Evolutionary conservation across 2,888 invertebrate species (phyloP), one percentile per base, ranked within the genome.

Genomic region (Drosophila peninsularis): DNA sequence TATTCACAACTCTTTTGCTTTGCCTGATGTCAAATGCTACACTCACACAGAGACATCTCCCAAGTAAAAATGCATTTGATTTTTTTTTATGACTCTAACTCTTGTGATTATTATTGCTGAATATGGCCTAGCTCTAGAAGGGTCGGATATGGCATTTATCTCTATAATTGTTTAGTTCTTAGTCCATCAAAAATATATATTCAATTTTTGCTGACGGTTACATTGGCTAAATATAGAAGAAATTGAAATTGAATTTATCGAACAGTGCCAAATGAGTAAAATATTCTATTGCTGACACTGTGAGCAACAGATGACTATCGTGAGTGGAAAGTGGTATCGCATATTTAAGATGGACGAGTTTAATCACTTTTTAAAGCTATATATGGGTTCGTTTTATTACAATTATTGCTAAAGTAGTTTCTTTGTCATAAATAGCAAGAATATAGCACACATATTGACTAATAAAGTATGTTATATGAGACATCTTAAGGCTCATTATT

Each of bases 1-100:
- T 92, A 93, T 82, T 93, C 92, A 71, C 93, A 92, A 85, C 92
- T 92, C 73, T 92, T 91, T 87, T 75, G 73, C 55, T 76, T 82
- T 39, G 68, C 73, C 71, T 81, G 68, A 85, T 60, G 30, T 24
- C 21, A 14, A 53, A 39, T 44, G 47, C 41, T 30, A 24, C 32
- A n/a, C n/a, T 45, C 34, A 13, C 52, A 37, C 49, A 21, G 62
- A 45, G 30, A 21, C 13, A 14, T 42, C 21, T 50, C 58, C 45
- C 49, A 62, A 49, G 65, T 55, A 68, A 21, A 41, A 70, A 65
- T 76, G 82, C 86, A 81, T 78, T 85, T 80, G 85, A 9, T 58
- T 72, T 72, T 47, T 45, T 47, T 47, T 47, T 55, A 62, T 19
- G 27, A 41, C 50, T 60, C 64, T 58, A 71, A 71, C 11, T 14